Conservation (phyloP, 2,888 invertebrate genomes). For the Oligia strigilis region DNA sequence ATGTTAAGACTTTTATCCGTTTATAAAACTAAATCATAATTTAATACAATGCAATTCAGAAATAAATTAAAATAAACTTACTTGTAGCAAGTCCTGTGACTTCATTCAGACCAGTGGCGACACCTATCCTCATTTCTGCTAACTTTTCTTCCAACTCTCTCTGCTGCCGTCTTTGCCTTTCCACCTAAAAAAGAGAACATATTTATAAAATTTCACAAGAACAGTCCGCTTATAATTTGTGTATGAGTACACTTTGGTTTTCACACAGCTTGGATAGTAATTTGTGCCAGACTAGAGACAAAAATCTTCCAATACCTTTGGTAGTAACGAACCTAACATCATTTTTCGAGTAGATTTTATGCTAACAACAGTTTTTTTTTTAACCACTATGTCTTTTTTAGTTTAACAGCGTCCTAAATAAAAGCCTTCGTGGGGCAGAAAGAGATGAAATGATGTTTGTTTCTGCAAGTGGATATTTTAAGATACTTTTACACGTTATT, state of each 20-base stretch:
- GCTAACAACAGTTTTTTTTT: neutral
- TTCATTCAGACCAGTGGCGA: conserved; percentile 85
- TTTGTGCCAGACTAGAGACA: neutral
- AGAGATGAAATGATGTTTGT: too few relatives aligned
- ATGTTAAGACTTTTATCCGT: conserved; percentile 1
- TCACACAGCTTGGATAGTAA: too few relatives aligned
- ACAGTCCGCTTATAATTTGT: neutral
- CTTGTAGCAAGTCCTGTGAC: conserved; percentile 88
- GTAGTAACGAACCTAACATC: neutral
- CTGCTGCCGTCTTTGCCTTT: conserved; percentile 91
- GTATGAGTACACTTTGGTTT: neutral
- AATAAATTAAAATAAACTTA: conserved; percentile 65
- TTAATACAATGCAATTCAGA: neutral
- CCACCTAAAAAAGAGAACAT: conserved; percentile 89
- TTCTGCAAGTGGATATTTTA: neutral
- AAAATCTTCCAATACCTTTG: neutral
- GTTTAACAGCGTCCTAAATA: neutral
- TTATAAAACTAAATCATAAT: neutral
- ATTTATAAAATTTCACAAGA: neutral
- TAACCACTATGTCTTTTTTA: too few relatives aligned
- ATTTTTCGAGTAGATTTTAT: neutral
- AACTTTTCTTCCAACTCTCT: conserved; percentile 87
- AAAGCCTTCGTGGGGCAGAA: neutral
- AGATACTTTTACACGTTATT: neutral
- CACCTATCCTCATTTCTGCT: conserved; percentile 91